Percentiles rank a stretch among this genome's conserved stretches.
These are phyloP conservation scores for Pomatostomus ruficeps DNA, from an alignment of 2,113 vertebrate species.

Conservation along the genomic window DNA sequence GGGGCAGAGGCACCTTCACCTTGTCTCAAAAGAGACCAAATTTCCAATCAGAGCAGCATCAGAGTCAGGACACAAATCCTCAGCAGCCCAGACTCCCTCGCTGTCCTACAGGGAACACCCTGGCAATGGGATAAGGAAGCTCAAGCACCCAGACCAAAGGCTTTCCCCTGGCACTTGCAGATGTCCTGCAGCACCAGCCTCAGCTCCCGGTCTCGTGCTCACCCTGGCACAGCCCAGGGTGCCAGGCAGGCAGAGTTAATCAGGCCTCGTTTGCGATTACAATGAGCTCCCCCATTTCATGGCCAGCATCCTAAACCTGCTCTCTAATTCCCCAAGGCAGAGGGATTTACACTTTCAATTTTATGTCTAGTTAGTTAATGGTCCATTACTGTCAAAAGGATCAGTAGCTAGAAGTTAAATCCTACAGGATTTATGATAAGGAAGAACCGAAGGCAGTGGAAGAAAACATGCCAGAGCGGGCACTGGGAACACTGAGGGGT, in stretches of 20 bases:
- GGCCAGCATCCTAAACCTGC: constrained; percentile 61
- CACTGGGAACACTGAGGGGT: not conserved
- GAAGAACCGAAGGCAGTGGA: not conserved
- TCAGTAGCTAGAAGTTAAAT: constrained; percentile 53
- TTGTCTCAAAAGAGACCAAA: not conserved
- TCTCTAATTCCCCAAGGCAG: constrained; percentile 32
- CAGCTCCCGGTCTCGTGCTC: not conserved
- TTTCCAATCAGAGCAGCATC: not conserved
- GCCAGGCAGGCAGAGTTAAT: constrained; percentile 5
- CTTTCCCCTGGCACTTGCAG: not conserved
- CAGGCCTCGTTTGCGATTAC: not conserved
- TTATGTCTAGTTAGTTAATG: constrained; percentile 65
- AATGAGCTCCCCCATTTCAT: constrained; percentile 29
- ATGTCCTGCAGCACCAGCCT: not conserved
- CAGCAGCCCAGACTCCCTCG: not conserved
- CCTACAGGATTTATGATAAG: constrained; percentile 40
- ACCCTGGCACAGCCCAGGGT: not conserved
- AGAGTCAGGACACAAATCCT: not conserved
- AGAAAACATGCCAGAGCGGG: not conserved
- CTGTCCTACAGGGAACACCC: not conserved
- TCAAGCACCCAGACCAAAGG: not conserved
- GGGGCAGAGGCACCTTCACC: not conserved
- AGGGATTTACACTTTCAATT: constrained; percentile 62
- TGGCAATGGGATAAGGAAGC: not conserved
- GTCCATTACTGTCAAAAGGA: constrained; percentile 68